Evolutionary conservation across 2,797 vertebrate species (phyloP), one percentile per base, ranked within the genome.

Genomic region (Moxostoma hubbsi): DNA sequence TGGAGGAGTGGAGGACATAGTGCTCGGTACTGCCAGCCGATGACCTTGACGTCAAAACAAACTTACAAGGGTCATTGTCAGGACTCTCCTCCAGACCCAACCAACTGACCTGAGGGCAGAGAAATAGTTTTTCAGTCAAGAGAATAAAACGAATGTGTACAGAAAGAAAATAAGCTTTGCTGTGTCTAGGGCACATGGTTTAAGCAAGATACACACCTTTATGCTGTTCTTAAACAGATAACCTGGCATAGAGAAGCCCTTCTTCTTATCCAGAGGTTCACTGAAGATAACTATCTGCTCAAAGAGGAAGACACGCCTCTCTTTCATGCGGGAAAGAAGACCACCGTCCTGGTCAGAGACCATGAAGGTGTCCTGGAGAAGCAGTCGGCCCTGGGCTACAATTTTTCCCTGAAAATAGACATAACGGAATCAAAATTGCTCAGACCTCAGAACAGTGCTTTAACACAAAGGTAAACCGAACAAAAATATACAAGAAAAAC

Each of bases 261-360:
- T 99, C 91, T 98, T 99, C 92, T 97, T 98, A 90, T 99, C 98
- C 77, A 99, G 91, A 46, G 97, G 98, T 87, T 99, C 98, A 51
- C 97, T 99, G 93, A 99, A 99, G 89, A 99, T 99, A 84, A 99
- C 94, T 46, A 98, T 99, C 93, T 99, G 98, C 87, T 99, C 98
- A 68, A 99, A 99, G 66, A 99, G 93, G 92, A 99, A 99, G 74
- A 99, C 91, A 53, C 98, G 95, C 86, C 98, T 95, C 89, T 99
- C 98, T 87, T 95, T 98, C 94, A 97, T 97, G 79, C 97, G 96
- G 71, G 96, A 95, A 85, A 99, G 91, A 83, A 97, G 96, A 80
- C 97, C 95, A 0, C 95, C 88, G 2, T 98, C 97, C 87, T 97
- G 97, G 90, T 99, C 97, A 18, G 95, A 95, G 85, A 99, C 97